Evolutionary conservation across 1,140 invertebrate genomes (phyloP), one percentile per base, ranked within the genome.

Genomic region (Bombus consobrinus): DNA sequence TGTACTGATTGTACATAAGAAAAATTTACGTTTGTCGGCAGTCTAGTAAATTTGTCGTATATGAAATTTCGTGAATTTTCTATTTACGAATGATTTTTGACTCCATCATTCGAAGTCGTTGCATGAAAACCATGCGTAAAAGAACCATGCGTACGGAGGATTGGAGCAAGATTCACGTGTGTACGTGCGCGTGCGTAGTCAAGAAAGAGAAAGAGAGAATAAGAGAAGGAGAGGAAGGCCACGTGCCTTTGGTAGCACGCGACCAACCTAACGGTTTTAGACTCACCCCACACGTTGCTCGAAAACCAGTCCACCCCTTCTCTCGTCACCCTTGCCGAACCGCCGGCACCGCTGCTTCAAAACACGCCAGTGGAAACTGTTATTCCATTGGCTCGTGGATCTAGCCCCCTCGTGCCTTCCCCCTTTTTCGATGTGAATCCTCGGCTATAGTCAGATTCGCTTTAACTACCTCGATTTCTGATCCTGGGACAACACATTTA

Each of bases 191-290:
- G 76, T 87, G 86, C 86, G 87, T 78, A 83, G 72, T 81, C 68
- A 62, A 76, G 83, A 88, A 74, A 79, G 47, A 86, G 71, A 83
- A 72, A 81, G 69, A 81, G 77, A 86, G 66, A 89, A 74, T 62
- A 66, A 66, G 86, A 80, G 78, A 39, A 43, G 34, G 64, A 81
- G 87, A 85, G 90, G 88, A 92, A 91, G 87, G 94, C 92, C 94
- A 94, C 94, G 93, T 94, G 94, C 93, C 93, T 93, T 85, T 87
- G 81, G 82, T 90, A 94, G 94, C 94, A 95, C 94, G 94, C 94
- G 94, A 95, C 94, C 91, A 90, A 93, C 93, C 94, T 94, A 94
- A 95, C 94, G 94, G 94, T 95, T 95, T 94, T 94, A 92, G 91
- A 88, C 90, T 91, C 91, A 92, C 93, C 93, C 92, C 91, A 91